Conservation (phyloP, 2,888 invertebrate species). For the Dicyrtoma fusca region DNA sequence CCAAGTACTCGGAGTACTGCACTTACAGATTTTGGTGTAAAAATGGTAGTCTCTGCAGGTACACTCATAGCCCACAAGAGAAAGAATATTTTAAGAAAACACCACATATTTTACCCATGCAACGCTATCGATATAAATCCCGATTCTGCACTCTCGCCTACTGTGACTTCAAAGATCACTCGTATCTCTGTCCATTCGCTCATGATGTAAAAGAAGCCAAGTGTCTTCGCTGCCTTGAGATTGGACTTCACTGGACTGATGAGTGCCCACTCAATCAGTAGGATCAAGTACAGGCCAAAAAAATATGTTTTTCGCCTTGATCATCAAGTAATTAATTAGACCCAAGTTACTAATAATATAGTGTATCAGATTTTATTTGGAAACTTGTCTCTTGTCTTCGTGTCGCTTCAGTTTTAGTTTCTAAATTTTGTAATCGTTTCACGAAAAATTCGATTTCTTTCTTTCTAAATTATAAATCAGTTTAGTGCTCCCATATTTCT, state of each 20-base stretch:
- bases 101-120: slow-evolving; percentile 18
- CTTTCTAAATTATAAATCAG: too few species aligned
- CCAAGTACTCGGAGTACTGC: slow-evolving; percentile 41
- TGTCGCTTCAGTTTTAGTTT: too few species aligned
- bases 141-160: slow-evolving; percentile 13
- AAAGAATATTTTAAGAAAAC: slow-evolving; percentile 45
- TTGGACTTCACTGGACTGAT: slow-evolving; percentile 44
- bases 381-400: too few species aligned
- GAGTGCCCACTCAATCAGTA: slow-evolving; percentile 30
- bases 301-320: too few species aligned
- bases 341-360: too few species aligned
- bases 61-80: slow-evolving; percentile 42
- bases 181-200: slow-evolving; percentile 45
- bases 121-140: slow-evolving; percentile 21
- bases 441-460: too few species aligned
- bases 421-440: too few species aligned
- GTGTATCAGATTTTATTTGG: too few species aligned
- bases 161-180: slow-evolving; percentile 16
- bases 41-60: slow-evolving; percentile 38
- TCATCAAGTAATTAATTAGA: too few species aligned
- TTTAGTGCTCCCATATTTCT: too few species aligned
- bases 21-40: slow-evolving; percentile 42
- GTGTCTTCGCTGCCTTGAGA: slow-evolving; percentile 41
- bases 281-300: too few species aligned
- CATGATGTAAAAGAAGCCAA: slow-evolving; percentile 40